A percentile compares a stretch with the other conserved stretches of the same genome.
These are phyloP conservation scores for Leucoraja ocellata DNA, from an alignment of 2,797 vertebrate species.

Conservation along the genomic window DNA sequence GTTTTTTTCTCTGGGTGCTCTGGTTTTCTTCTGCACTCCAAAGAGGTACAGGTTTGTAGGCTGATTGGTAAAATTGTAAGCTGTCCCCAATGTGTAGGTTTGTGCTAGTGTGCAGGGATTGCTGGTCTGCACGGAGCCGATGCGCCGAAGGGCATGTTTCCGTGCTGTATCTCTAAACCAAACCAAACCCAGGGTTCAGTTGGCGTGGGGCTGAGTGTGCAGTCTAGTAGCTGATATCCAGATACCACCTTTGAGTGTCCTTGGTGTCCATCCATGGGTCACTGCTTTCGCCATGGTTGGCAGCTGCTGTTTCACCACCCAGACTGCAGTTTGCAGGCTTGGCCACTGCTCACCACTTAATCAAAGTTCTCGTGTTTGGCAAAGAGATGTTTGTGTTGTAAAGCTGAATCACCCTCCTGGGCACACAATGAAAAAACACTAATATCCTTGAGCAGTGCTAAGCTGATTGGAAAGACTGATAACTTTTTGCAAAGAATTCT, in stretches of 20 bases:
- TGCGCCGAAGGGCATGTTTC: too few species aligned
- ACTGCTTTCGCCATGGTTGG: not conserved
- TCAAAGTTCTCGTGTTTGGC: not conserved
- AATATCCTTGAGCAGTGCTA: not conserved
- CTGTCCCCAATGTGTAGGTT: too few species aligned
- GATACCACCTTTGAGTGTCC: not conserved
- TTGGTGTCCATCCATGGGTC: too few species aligned
- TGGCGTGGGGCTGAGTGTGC: not conserved
- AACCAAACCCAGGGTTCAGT: too few species aligned
- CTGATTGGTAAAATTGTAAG: too few species aligned
- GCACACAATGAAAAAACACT: not conserved
- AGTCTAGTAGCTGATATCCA: not conserved
- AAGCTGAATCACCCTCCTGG: not conserved
- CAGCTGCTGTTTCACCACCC: not conserved
- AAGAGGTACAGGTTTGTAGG: too few species aligned
- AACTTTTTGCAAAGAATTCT: not conserved
- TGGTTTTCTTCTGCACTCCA: too few species aligned
- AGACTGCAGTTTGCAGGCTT: not conserved
- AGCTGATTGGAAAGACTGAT: not conserved
- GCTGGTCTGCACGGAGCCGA: too few species aligned
- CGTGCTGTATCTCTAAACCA: too few species aligned
- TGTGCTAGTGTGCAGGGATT: too few species aligned
- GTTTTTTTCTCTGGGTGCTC: too few species aligned
- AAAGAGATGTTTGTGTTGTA: not conserved
- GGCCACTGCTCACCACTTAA: not conserved